Evolutionary conservation across 2,888 invertebrate genomes (phyloP), one percentile per base, ranked within the genome.

Genomic region (Brenthis daphne): DNA sequence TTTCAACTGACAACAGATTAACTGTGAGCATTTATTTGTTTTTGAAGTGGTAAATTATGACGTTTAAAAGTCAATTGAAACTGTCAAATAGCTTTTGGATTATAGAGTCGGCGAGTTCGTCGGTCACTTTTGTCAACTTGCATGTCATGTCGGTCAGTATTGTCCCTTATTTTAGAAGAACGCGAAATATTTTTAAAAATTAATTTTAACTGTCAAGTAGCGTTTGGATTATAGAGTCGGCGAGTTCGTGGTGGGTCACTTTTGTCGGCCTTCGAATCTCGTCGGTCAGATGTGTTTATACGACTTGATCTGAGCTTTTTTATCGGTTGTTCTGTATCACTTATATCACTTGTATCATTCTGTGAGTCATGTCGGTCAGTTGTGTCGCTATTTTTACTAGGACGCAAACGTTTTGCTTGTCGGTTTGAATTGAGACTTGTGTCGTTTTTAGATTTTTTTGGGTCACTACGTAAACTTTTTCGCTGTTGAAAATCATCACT

Each of bases 221-320:
- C 68, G 12, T 65, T 64, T 2, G 69, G 68, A 53, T 69, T 71
- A 65, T 64, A 69, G 6, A 71, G 67, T 3, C 69, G 71, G 12
- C 73, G 68, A 14, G 73, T 66, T 24, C 50, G 24, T 48, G 51
- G 55, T 65, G 29, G 54, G 65, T 24, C 63, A 8, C 12, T 43
- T 43, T 43, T 33, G 63, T 54, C 54, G 57, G 53, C 24, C 29
- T 43, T 50, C 16, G 43, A 60, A 8, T 29, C 29, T 48, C 11
- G 58, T 24, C 48, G 48, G n/a, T 16, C 33, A 37, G 37, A 37
- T 43, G 37, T 43, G 37, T 43, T 11, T 43, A 43, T 43, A 43
- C 37, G 37, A 43, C 37, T 43, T 11, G 37, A 43, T 43, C 37
- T 43, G 8, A 43, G 37, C 11, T 43, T 43, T 43, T 43, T 43